Evolutionary conservation across 2,888 invertebrate species (phyloP), one percentile per base, ranked within the genome.

Genomic region (Heteromurus nitidus): DNA sequence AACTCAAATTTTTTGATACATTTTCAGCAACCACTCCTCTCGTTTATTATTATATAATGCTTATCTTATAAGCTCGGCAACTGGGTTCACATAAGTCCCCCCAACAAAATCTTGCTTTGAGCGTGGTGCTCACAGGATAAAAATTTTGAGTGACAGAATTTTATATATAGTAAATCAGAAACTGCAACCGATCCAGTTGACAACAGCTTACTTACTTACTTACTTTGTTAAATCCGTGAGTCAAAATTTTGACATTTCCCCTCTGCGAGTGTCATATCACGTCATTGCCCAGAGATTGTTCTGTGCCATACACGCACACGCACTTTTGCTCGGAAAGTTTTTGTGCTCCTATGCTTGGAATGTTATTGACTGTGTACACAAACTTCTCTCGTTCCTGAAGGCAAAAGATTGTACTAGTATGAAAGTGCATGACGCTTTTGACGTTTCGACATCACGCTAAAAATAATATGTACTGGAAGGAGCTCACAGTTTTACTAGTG

Each of bases 171-270:
- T 44, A 67, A 67, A 67, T 67, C 67, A 76, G 60, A 76, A 55
- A 69, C 58, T 58, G 28, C 36, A 69, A 47, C 60, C 18, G 76
- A 76, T 76, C 60, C 68, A 42, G 60, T 47, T 76, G 68, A 68
- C 76, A 69, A 50, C 44, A 36, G 50, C 68, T 76, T 64, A 30
- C 22, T 11, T 22, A 13, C 22, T 18, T 50, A 70, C 30, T 65
- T 16, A 68, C 30, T 76, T 68, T 55, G 55, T 55, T 67, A 62
- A 68, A 76, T 76, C 62, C 31, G 30, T 42, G 47, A 76, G 69
- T 76, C 69, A 68, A 62, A 69, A 42, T 76, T 76, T 76, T 76
- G 76, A 76, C 76, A 69, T 69, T 76, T 76, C 76, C 76, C 68
- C 69, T 69, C 76, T 76, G 76, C 22, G 68, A 69, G 28, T 76